Evolutionary conservation across 30 jellyfish, hydroid and myxozoan genomes (phyloP).

Genomic region (Haliclystus octoradiatus): DNA sequence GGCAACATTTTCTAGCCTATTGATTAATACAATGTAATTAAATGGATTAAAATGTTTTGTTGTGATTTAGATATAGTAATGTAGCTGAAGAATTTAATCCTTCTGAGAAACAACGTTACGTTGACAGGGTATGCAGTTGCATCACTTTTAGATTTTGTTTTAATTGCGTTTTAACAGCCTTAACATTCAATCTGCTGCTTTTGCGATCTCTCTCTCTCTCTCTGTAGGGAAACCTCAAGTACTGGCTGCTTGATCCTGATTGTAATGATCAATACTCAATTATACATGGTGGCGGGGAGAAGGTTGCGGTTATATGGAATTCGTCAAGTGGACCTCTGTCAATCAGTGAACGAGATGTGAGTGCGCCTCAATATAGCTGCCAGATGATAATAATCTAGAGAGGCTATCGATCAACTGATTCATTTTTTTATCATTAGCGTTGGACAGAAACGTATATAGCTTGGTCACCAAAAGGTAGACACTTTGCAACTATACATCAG

Average conservation of each 20-base stretch:
- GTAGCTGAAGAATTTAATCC: constrained; percentile 79
- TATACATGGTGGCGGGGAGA: constrained; percentile 65
- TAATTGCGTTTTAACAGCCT: background rate
- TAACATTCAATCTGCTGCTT: background rate
- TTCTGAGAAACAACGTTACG: constrained; percentile 75
- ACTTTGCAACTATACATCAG: constrained; percentile 79
- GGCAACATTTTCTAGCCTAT: background rate
- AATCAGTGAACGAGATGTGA: constrained; percentile 47
- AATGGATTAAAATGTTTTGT: background rate
- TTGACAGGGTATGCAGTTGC: constrained; percentile 45
- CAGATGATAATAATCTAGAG: too few species aligned
- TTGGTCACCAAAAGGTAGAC: constrained; percentile 94
- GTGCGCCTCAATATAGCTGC: constrained; percentile 4
- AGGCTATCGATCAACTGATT: too few species aligned
- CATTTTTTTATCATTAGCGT: constrained; percentile 23
- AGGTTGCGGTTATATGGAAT: constrained; percentile 58
- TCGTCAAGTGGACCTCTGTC: constrained; percentile 62
- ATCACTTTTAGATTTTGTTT: background rate
- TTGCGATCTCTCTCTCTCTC: background rate
- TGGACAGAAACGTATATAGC: constrained; percentile 92
- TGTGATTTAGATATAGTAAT: constrained; percentile 31
- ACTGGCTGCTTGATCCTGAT: constrained; percentile 89
- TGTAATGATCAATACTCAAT: constrained; percentile 80
- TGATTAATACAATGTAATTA: background rate
- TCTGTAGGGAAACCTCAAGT: constrained; percentile 61